Conservation (phyloP, 2,113 vertebrate genomes). For the Alethe castanea region DNA sequence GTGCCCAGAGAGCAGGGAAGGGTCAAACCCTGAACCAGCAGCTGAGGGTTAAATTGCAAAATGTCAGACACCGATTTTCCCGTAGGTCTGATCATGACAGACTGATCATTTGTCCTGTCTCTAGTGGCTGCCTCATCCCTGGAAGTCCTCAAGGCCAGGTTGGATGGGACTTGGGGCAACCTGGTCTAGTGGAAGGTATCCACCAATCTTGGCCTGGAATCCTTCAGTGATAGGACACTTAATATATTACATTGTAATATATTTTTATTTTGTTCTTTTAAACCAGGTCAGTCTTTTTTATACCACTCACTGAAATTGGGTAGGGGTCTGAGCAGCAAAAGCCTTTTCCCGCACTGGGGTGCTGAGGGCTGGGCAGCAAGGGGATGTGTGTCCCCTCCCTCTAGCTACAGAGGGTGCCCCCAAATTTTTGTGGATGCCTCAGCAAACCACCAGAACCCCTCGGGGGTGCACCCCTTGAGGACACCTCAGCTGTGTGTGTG, state of each 20-base stretch:
- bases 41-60: neutral
- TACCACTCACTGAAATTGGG: accelerated
- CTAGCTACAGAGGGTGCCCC: neutral
- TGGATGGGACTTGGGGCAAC: neutral
- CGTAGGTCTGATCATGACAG: accelerated
- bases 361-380: accelerated
- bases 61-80: neutral
- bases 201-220: neutral
- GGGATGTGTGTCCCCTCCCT: neutral
- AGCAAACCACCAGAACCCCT: neutral
- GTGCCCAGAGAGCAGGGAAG: neutral
- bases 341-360: neutral
- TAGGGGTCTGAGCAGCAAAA: neutral
- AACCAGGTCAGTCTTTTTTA: neutral
- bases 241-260: no score
- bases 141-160: neutral
- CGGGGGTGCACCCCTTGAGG: neutral
- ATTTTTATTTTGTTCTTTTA: neutral
- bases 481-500: neutral
- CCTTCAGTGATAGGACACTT: neutral
- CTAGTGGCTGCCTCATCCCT: neutral
- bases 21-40: neutral
- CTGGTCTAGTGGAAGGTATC: no score
- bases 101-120: neutral
- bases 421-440: neutral